Evolutionary conservation across 2,797 vertebrate genomes (phyloP).

Genomic region (Darevskia nairensis): DNA sequence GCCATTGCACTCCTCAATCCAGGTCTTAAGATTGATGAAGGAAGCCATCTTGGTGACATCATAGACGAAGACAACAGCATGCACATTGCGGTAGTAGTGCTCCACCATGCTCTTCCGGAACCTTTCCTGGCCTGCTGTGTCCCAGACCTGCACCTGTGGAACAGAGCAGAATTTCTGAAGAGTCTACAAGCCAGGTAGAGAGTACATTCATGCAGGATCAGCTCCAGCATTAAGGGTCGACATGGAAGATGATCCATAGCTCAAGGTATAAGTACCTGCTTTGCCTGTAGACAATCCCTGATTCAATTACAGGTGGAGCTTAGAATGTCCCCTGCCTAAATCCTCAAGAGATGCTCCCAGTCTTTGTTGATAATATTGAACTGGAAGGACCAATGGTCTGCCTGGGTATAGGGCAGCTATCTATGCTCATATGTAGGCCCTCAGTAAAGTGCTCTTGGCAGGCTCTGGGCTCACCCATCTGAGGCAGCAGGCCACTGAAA

Average conservation of each 20-base stretch:
- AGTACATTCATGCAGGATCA: not conserved
- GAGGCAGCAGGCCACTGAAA: not conserved
- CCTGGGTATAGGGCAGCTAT: no score
- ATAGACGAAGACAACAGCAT: constrained; percentile 95
- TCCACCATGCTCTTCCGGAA: constrained; percentile 97
- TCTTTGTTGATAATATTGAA: no score
- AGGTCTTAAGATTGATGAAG: constrained; percentile 95
- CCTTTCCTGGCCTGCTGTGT: constrained; percentile 94
- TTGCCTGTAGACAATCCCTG: no score
- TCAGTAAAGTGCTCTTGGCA: not conserved
- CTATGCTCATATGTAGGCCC: not conserved
- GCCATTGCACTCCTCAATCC: constrained; percentile 97
- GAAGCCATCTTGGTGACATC: constrained; percentile 97
- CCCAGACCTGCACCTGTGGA: constrained; percentile 93
- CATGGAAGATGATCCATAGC: no score
- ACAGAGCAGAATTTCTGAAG: not conserved
- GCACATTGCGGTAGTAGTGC: constrained; percentile 96
- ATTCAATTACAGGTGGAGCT: no score
- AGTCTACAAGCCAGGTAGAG: not conserved
- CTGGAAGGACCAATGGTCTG: no score
- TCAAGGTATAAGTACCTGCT: no score
- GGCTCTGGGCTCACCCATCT: not conserved
- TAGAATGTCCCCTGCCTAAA: no score
- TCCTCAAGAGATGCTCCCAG: no score
- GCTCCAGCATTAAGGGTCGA: not conserved